Evolutionary conservation across 2,113 vertebrate genomes (phyloP), one percentile per base, ranked within the genome.

Genomic region (Pseudolaguvia tuberculata): DNA sequence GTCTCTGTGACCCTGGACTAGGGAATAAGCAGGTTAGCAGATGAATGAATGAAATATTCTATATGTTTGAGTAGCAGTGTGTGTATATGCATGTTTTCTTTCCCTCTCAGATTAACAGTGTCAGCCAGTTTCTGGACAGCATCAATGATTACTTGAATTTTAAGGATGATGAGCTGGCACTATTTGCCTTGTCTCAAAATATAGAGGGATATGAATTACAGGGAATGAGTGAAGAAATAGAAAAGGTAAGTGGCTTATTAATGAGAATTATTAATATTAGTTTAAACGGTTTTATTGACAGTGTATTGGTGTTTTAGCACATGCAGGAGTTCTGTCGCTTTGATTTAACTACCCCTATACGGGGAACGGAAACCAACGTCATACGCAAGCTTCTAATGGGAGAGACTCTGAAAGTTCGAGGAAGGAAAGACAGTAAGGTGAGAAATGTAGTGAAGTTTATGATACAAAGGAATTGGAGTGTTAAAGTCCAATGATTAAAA

Each of bases 391-490:
- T 94, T 47, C 79, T 93, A 76, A 77, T 91, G 55, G 91, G 93
- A 70, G 91, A 91, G 2, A 88, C 87, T 0, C 75, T 89, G 58
- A 91, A 90, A 29, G 77, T 94, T 78, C 89, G 88, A 56, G 88
- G 86, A 23, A 90, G 90, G 10, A 91, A 92, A 71, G 93, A 94
- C 73, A 91, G 81, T 82, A 94, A 94, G 86, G 93, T 92, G 76
- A 86, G 87, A 53, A n/a, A 21, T 20, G 3, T 29, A 21, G 20
- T 67, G 31, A 35, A 29, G 10, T 63, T 21, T 39, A 27, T 35
- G 31, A 3, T 35, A 6, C 6, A 35, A 35, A 35, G 3, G 6
- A 35, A 6, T 35, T 3, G 10, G 14, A 4, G 7, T 65, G 14
- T 23, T 45, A 15, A 23, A 42, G 21, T 4, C 31, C 5, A 73